Conservation (phyloP, 2,888 invertebrate genomes). For the Dinocampus coccinellae region DNA sequence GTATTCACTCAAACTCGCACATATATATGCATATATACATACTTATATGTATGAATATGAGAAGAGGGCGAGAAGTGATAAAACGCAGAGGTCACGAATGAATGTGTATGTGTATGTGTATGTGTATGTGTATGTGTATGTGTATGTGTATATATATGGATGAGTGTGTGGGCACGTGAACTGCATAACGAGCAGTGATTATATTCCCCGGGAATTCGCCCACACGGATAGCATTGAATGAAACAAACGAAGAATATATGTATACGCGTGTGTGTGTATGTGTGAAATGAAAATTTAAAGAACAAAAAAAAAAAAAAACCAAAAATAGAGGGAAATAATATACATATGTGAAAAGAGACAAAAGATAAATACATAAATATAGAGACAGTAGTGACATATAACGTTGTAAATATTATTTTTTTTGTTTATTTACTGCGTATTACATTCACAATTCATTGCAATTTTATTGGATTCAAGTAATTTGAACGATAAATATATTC, state of each 20-base stretch:
- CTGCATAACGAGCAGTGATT: constrained; percentile 54
- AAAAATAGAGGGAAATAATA: too few relatives aligned
- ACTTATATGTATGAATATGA: not conserved
- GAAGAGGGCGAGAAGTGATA: not conserved
- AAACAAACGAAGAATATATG: not conserved
- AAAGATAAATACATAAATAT: not conserved
- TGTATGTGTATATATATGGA: not conserved
- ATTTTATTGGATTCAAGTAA: constrained; percentile 31
- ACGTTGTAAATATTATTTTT: too few relatives aligned
- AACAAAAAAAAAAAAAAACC: too few relatives aligned
- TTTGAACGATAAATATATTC: constrained; percentile 25
- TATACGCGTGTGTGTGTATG: not conserved
- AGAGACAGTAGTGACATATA: not conserved
- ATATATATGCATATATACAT: not conserved
- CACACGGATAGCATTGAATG: constrained; percentile 40
- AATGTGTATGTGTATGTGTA: not conserved
- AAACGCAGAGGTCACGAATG: constrained; percentile 26
- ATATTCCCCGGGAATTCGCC: constrained; percentile 48
- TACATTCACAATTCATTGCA: constrained; percentile 35
- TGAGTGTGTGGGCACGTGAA: constrained; percentile 50
- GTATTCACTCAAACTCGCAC: not conserved
- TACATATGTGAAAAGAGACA: constrained; percentile 4
- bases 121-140: not conserved
- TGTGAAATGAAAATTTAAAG: too few relatives aligned
- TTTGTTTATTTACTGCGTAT: too few relatives aligned